Evolutionary conservation across 2,888 invertebrate species (phyloP).

Genomic region (Conus canariensis): DNA sequence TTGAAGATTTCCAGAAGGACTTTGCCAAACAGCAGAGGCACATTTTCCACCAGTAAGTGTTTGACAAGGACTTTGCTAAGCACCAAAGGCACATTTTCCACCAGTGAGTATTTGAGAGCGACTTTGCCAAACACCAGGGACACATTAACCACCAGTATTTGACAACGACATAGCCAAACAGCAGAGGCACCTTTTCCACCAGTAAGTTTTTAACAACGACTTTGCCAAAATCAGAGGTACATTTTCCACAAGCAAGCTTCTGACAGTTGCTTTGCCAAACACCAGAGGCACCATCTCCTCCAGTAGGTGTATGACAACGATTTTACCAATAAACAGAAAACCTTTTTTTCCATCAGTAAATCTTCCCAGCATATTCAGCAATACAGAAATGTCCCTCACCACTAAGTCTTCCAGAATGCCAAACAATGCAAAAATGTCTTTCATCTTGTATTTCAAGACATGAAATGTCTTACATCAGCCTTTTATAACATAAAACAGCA

Average conservation of each 20-base stretch:
- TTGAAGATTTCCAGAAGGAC: slow-evolving; percentile 61
- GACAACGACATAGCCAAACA: slow-evolving; percentile 59
- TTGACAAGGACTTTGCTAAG: slow-evolving; percentile 60
- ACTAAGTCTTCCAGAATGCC: too few species aligned
- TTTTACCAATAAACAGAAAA: slow-evolving; percentile 54
- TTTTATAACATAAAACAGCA: too few species aligned
- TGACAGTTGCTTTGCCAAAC: not conserved
- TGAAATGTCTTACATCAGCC: too few species aligned
- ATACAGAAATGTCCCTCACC: too few species aligned
- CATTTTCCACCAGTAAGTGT: slow-evolving; percentile 57
- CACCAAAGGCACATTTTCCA: slow-evolving; percentile 57
- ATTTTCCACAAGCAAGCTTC: too few species aligned
- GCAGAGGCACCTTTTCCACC: slow-evolving; percentile 56
- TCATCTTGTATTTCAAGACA: too few species aligned
- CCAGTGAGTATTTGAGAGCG: slow-evolving; percentile 53
- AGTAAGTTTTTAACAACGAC: slow-evolving; percentile 45
- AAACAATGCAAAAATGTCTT: too few species aligned
- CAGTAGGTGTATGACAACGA: slow-evolving; percentile 43
- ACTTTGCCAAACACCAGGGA: not conserved
- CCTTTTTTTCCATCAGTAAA: slow-evolving; percentile 47
- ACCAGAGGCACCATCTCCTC: too few species aligned
- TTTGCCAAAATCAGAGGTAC: too few species aligned
- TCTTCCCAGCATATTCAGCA: too few species aligned
- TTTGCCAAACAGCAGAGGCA: slow-evolving; percentile 59
- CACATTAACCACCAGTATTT: too few species aligned